These are phyloP conservation scores for Ploceus nigricollis DNA, from an alignment of 2,113 vertebrate species.

Conservation along the genomic window DNA sequence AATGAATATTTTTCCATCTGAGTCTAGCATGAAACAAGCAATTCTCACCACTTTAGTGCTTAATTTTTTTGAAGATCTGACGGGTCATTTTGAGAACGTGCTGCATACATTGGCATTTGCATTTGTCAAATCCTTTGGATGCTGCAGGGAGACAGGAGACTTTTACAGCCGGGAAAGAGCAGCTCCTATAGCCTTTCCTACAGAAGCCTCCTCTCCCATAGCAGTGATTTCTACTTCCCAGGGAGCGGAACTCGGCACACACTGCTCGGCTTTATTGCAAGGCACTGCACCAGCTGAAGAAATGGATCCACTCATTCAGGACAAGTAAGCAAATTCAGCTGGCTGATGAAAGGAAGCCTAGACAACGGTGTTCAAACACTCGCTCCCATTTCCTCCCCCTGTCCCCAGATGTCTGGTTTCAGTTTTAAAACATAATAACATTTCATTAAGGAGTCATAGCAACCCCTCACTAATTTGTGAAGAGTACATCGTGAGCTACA, in stretches of 20 bases:
- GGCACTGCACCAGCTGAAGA: conserved; percentile 40
- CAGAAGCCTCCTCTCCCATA: conserved; percentile 26
- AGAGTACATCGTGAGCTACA: conserved; percentile 36
- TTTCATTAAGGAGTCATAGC: conserved; percentile 62
- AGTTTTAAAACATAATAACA: conserved; percentile 54
- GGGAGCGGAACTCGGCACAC: conserved; percentile 45
- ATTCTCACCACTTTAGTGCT: background rate
- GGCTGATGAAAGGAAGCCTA: conserved; percentile 56
- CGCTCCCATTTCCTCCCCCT: background rate
- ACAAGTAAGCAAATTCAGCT: conserved; percentile 64
- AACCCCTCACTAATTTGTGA: conserved; percentile 52
- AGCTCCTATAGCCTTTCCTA: background rate
- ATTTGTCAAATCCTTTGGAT: background rate
- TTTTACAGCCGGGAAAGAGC: background rate
- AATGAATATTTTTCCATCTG: background rate
- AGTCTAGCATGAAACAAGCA: background rate
- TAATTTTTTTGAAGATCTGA: background rate
- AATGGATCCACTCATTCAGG: conserved; percentile 65
- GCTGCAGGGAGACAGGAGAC: background rate
- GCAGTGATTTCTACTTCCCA: conserved; percentile 50
- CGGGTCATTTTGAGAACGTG: fast-evolving
- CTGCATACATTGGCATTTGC: background rate
- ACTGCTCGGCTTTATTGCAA: conserved; percentile 54
- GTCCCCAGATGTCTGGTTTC: conserved; percentile 37
- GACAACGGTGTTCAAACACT: conserved; percentile 50